Evolutionary conservation across 2,888 invertebrate genomes (phyloP).

Genomic region (Leptothorax acervorum): DNA sequence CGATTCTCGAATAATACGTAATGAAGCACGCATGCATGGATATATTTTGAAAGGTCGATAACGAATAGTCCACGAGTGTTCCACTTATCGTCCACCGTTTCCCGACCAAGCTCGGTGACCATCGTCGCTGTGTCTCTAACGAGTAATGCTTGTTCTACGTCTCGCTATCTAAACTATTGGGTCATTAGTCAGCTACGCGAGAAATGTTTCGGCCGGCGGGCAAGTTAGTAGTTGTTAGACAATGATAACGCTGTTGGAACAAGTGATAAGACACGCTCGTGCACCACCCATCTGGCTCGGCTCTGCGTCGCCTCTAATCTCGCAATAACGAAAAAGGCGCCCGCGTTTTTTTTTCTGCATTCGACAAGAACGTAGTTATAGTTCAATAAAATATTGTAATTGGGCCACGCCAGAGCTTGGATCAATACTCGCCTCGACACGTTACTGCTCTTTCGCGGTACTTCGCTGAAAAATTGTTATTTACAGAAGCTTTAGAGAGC

Average conservation of each 20-base stretch:
- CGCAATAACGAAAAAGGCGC: conserved; percentile 14
- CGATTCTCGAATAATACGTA: not conserved
- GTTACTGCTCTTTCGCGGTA: conserved; percentile 62
- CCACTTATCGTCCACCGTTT: conserved; percentile 20
- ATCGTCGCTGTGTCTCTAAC: conserved; percentile 21
- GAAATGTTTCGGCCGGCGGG: conserved; percentile 49
- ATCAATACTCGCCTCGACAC: conserved; percentile 70
- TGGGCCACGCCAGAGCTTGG: conserved; percentile 68
- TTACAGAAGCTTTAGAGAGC: conserved; percentile 22
- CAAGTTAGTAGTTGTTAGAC: conserved; percentile 42
- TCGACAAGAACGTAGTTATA: conserved; percentile 61
- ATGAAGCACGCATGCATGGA: not conserved
- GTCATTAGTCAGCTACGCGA: conserved; percentile 52
- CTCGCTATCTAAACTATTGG: conserved; percentile 50
- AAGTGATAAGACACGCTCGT: conserved; percentile 39
- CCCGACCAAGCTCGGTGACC: not conserved
- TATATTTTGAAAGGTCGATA: conserved; percentile 33
- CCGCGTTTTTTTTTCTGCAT: conserved; percentile 15
- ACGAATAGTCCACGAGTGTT: not conserved
- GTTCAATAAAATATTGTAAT: conserved; percentile 77
- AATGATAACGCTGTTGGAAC: conserved; percentile 40
- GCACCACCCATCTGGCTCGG: not conserved
- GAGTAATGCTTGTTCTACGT: conserved; percentile 45
- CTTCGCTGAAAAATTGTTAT: conserved; percentile 65
- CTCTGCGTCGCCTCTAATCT: conserved; percentile 2